Evolutionary conservation across 2,113 vertebrate genomes (phyloP), one percentile per base, ranked within the genome.

Genomic region (Spizaetus ornatus): DNA sequence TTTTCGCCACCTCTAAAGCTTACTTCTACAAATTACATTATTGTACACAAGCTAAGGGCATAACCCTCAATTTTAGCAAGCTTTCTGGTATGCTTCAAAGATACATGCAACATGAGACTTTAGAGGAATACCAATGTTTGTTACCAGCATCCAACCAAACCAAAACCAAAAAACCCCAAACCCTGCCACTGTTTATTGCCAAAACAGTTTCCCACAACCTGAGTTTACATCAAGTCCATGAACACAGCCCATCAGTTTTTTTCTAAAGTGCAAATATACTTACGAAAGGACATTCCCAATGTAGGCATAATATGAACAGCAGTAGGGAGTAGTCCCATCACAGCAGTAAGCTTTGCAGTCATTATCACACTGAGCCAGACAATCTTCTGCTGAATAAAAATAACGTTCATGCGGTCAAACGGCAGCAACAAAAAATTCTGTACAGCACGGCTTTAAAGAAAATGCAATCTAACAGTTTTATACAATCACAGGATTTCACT

Each of bases 231-330:
- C 15, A 25, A 72, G 42, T 23, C 76, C 72, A 62, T 26, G 43
- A 83, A 81, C 27, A 77, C 34, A 76, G 36, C 47, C 69, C 20
- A 58, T 11, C 7, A 26, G 7, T 26, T 38, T 45, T 77, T 86
- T 76, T 36, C 69, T 38, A 40, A 93, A 76, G 81, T 3, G 1
- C 61, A 88, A 70, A 88, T 85, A 95, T 77, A 98, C 99, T 99
- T 98, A 99, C 99, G 98, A 99, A 77, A 99, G 98, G 78, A 99
- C 98, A 47, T 99, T 99, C n/a, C 99, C 99, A 55, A 99, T 98
- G 7, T 99, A 99, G 95, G 99, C 98, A 16, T 99, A 99, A 98
- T 99, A 99, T 10, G 99, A 99, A 94, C 99, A 99, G 95, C 99
- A 99, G 98, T 99, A 99, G 58, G 99, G 98, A 1, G 99, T 95